These are phyloP conservation scores for Charanyca ferruginea DNA, from an alignment of 2,888 invertebrate species.

Conservation along the genomic window DNA sequence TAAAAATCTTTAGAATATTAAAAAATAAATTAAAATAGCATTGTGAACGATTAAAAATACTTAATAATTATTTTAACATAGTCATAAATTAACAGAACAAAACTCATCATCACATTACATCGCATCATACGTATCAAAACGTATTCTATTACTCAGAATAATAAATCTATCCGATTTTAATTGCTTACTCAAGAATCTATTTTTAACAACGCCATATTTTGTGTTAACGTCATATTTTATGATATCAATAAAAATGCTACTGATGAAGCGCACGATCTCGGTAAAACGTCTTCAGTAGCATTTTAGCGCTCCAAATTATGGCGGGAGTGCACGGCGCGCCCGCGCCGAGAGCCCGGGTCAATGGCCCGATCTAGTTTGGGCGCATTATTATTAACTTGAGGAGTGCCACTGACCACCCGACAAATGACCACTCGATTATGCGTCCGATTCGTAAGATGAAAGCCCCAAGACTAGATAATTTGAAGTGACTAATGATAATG, in stretches of 20 bases:
- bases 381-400: constrained; percentile 89
- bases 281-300: constrained; percentile 68
- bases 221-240: constrained; percentile 22
- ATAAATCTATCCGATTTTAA: constrained; percentile 33
- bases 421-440: constrained; percentile 75
- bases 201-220: constrained; percentile 19
- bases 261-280: constrained; percentile 30
- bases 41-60: background rate
- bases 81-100: constrained; percentile 8
- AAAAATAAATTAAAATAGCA: background rate
- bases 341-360: constrained; percentile 85
- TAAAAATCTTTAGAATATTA: background rate
- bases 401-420: constrained; percentile 80
- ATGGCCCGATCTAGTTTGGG: constrained; percentile 90
- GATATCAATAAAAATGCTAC: constrained; percentile 32
- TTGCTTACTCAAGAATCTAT: constrained; percentile 16
- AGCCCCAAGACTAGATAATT: constrained; percentile 58
- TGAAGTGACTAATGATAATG: constrained; percentile 57
- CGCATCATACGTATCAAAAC: constrained; percentile 4
- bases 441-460: constrained; percentile 65
- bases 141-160: background rate
- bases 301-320: constrained; percentile 82
- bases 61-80: constrained; percentile 1
- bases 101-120: too few species aligned
- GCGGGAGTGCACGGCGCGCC: constrained; percentile 81